phyloP scores from a whole-genome alignment of 1,140 invertebrate species.

The Leptinotarsa texana region DNA sequence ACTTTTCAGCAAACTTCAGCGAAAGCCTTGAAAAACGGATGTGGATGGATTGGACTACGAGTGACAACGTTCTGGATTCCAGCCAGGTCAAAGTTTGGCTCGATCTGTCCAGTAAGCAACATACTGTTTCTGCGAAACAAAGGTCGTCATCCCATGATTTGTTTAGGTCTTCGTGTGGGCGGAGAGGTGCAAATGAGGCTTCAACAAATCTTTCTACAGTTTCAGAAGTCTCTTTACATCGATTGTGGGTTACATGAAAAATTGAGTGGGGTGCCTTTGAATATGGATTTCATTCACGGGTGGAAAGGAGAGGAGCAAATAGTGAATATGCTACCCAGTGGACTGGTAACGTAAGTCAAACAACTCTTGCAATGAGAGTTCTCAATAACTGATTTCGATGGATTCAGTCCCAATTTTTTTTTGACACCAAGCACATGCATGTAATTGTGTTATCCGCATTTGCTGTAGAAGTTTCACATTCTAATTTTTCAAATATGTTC shows the following conservation, averaged over 20 bases:
- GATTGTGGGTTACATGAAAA: slow-evolving; percentile 63
- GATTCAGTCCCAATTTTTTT: too few relatives aligned
- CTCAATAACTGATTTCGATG: slow-evolving; percentile 14
- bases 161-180: slow-evolving; percentile 56
- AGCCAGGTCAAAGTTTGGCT: background rate
- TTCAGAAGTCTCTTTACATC: slow-evolving; percentile 60
- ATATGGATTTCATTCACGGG: slow-evolving; percentile 74
- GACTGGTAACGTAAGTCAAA: slow-evolving; percentile 69
- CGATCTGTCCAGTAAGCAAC: slow-evolving; percentile 66
- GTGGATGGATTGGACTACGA: too few relatives aligned
- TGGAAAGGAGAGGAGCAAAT: slow-evolving; percentile 56
- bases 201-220: slow-evolving; percentile 64
- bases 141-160: too few relatives aligned
- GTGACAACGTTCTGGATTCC: too few relatives aligned
- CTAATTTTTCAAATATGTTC: too few relatives aligned
- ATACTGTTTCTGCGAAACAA: too few relatives aligned
- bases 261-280: slow-evolving; percentile 63
- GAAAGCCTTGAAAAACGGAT: too few relatives aligned
- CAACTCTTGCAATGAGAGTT: slow-evolving; percentile 22
- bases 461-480: too few relatives aligned
- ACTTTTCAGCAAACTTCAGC: too few relatives aligned
- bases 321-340: slow-evolving; percentile 78
- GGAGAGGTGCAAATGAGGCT: slow-evolving; percentile 66
- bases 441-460: too few relatives aligned
- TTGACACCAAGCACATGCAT: too few relatives aligned